phyloP scores from a whole-genome alignment of 2,113 vertebrate genomes.

The Coreoperca whiteheadi region DNA sequence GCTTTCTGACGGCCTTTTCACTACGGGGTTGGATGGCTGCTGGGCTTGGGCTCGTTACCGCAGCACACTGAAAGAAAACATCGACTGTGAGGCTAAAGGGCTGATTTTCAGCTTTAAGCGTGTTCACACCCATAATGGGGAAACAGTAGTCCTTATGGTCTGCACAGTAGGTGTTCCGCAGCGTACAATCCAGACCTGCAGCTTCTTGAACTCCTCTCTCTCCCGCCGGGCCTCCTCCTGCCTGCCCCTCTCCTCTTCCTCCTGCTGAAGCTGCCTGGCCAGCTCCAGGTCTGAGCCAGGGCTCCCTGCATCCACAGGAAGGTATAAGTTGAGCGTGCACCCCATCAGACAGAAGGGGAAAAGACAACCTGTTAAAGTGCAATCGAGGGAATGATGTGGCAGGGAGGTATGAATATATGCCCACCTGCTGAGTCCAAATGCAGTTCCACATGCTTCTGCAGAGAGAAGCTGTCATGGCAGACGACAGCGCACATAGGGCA shows the following conservation, averaged over 20 bases:
- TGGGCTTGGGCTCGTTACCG: no score
- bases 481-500: constrained; percentile 90
- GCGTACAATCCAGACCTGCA: constrained; percentile 85
- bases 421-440: constrained; percentile 84
- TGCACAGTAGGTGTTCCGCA: no score
- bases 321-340: not conserved
- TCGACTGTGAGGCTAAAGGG: no score
- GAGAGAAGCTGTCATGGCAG: constrained; percentile 83
- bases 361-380: not conserved
- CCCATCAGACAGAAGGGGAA: not conserved
- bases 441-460: constrained; percentile 92
- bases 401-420: not conserved
- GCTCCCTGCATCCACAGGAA: constrained; percentile 40
- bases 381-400: not conserved
- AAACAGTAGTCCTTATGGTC: not conserved
- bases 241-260: constrained; percentile 85
- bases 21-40: no score
- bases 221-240: constrained; percentile 83
- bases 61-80: no score
- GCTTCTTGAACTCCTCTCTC: constrained; percentile 88
- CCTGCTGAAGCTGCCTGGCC: constrained; percentile 87
- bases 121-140: no score
- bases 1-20: no score
- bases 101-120: no score
- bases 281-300: constrained; percentile 82